Percentiles rank a stretch among this genome's conserved stretches.
Evolutionary conservation across 2,888 invertebrate species (phyloP).

Genomic region (Brachypalpus laphriformis): DNA sequence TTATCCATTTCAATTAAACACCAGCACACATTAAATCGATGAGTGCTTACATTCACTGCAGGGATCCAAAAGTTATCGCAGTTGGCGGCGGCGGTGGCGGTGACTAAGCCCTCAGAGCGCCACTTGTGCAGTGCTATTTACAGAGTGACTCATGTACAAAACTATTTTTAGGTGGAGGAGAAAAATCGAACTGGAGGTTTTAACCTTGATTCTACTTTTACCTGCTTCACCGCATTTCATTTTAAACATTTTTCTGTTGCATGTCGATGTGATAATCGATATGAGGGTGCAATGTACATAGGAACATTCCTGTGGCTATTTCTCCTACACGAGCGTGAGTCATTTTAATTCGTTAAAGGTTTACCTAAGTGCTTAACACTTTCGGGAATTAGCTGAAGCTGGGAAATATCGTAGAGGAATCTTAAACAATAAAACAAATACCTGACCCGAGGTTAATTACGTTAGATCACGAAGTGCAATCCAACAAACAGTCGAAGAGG

Average conservation of each 20-base stretch:
- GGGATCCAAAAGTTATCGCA: background rate
- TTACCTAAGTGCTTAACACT: constrained; percentile 7
- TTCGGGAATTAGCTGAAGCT: background rate
- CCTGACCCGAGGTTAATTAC: constrained; percentile 8
- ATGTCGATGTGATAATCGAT: constrained; percentile 38
- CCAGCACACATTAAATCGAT: constrained; percentile 17
- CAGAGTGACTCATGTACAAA: constrained; percentile 35
- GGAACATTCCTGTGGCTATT: background rate
- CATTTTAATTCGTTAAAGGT: background rate
- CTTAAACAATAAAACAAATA: constrained; percentile 11
- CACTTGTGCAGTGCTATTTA: constrained; percentile 40
- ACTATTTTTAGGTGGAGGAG: constrained; percentile 22
- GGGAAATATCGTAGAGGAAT: background rate
- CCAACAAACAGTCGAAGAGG: background rate
- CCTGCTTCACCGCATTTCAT: constrained; percentile 31
- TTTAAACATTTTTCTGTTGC: constrained; percentile 17
- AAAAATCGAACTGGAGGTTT: constrained; percentile 12
- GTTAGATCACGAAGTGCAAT: background rate
- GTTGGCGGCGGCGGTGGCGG: constrained; percentile 5
- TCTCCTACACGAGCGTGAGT: constrained; percentile 4
- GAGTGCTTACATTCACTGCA: background rate
- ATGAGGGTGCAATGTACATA: constrained; percentile 1
- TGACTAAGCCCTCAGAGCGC: constrained; percentile 45
- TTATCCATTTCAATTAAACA: background rate
- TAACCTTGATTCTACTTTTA: constrained; percentile 60